These are phyloP conservation scores for Pocillopora damicornis DNA, from an alignment of 64 coral and sea anemone species.

Conservation along the genomic window DNA sequence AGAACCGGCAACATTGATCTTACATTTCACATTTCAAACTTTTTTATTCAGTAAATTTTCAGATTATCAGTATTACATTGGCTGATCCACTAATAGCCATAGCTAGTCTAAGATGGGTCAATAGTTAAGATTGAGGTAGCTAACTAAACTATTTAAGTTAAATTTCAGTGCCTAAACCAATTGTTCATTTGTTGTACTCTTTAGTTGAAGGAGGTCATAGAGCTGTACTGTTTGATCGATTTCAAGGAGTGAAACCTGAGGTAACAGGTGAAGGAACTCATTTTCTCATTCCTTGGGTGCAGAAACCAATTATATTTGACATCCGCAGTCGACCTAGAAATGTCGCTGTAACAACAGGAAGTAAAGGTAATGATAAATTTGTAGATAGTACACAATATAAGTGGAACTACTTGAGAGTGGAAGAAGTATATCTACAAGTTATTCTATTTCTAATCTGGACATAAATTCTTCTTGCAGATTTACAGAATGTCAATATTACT, in stretches of 20 bases:
- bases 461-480: slow-evolving; percentile 46
- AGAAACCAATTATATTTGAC: slow-evolving; percentile 98
- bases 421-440: neutral
- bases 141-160: too few species aligned
- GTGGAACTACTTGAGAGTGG: too few species aligned
- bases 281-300: slow-evolving; percentile 98
- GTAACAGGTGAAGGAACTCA: slow-evolving; percentile 97
- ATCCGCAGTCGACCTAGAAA: slow-evolving; percentile 97
- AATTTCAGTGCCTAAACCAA: too few species aligned
- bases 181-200: neutral
- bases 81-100: too few species aligned
- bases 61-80: too few species aligned
- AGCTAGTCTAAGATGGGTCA: too few species aligned
- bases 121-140: too few species aligned
- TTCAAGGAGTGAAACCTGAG: slow-evolving; percentile 94
- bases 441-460: neutral
- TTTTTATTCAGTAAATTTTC: too few species aligned
- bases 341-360: slow-evolving; percentile 93
- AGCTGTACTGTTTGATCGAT: slow-evolving; percentile 98
- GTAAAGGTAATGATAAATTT: slow-evolving; percentile 70
- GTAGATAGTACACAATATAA: too few species aligned
- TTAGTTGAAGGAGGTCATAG: slow-evolving; percentile 96
- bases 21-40: too few species aligned
- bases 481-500: slow-evolving; percentile 98
- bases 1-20: too few species aligned